Base-by-base conservation (phyloP, 2,888 invertebrate genomes). In the Acanthopleura granulata region DNA sequence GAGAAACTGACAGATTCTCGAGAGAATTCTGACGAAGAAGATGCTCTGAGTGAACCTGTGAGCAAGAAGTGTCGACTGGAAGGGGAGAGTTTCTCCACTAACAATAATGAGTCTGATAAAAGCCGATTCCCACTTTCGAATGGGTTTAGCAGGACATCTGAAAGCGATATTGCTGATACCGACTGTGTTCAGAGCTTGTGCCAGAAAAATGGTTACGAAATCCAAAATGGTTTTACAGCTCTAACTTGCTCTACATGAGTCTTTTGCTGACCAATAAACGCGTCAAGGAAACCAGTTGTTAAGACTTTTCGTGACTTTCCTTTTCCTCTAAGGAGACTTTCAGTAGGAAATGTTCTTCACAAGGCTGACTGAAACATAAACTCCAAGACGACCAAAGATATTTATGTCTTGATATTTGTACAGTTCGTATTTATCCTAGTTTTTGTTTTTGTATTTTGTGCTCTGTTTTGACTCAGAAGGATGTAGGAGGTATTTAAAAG, bases 221-320 rank as follows among this genome's bases (percentile, higher is more conserved):
- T 79, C 18, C 76, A 82, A 73, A 74, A 76, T 22, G 75, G 74
- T 6, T 78, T 76, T 61, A 81, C 79, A 51, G 79, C 80, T n/a
- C 91, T 83, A 18, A 74, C 79, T 76, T 82, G 82, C 74, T 80
- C 79, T 22, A 79, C 76, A 78, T 76, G 40, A 22, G 57, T n/a
- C 22, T 57, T 57, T 57, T 57, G 12, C 18, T 57, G 57, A 57
- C 18, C 57, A 9, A 57, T 3, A 57, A 57, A 3, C 3, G 40
- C 40, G 3, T 40, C 40, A 40, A 40, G 40, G 4, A 40, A 40
- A 40, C 40, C 40, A 40, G 3, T 40, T 40, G 40, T 40, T 40
- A 40, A 40, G 40, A 40, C 40, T 40, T 40, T 40, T 40, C 4
- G 40, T 40, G 40, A 40, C 40, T 9, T 9, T 6, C 4, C 4